Evolutionary conservation across 23 tunicate genomes (phyloP).

Genomic region (Halocynthia roretzi): DNA sequence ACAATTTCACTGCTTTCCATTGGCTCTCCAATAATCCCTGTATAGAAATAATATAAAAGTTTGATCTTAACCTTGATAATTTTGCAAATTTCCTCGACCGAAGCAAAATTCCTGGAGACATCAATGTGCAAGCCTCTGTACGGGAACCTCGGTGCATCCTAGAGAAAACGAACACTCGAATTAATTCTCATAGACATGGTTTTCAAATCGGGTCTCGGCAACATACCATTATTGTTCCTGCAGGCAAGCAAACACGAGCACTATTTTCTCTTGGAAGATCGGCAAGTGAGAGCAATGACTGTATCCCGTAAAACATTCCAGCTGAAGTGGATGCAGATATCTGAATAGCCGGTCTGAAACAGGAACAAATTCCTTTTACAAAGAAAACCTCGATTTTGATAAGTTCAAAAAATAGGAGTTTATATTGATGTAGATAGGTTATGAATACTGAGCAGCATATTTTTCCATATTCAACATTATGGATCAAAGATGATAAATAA

Average conservation of each 20-base stretch:
- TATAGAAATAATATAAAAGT: too few relatives aligned
- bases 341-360: slow-evolving; percentile 14
- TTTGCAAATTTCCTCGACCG: slow-evolving; percentile 31
- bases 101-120: slow-evolving; percentile 55
- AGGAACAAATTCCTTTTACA: not conserved
- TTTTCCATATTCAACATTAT: not conserved
- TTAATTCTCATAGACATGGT: not conserved
- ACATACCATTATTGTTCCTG: slow-evolving; percentile 21
- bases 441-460: not conserved
- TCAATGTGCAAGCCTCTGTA: slow-evolving; percentile 77
- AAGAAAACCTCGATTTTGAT: too few relatives aligned
- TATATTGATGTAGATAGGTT: not conserved
- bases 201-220: not conserved
- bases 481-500: not conserved
- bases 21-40: too few relatives aligned
- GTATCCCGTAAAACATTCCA: slow-evolving; percentile 67
- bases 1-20: too few relatives aligned
- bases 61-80: slow-evolving; percentile 33
- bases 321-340: slow-evolving; percentile 15
- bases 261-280: not conserved
- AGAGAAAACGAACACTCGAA: not conserved
- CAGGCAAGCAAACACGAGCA: not conserved
- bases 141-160: slow-evolving; percentile 61
- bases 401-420: too few relatives aligned
- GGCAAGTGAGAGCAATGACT: slow-evolving; percentile 42